A percentile compares a stretch with the other conserved stretches of the same genome.
Conservation (phyloP, 2,797 vertebrate genomes). For the Tenualosa thibaudeaui region DNA sequence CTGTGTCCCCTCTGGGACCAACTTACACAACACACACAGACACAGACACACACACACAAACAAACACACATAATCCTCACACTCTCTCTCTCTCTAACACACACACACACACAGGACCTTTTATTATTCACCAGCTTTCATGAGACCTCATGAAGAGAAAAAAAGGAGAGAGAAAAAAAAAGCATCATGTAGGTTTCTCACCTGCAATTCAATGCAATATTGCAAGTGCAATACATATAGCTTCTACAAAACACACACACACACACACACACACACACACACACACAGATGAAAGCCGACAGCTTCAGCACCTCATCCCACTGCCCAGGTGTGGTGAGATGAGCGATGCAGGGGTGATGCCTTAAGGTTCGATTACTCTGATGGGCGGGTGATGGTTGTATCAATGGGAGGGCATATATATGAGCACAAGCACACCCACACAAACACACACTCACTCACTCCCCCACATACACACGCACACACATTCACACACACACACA, state of each 20-base stretch:
- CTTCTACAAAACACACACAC: too few species aligned
- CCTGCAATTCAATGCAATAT: too few species aligned
- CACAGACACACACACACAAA: conserved; percentile 37
- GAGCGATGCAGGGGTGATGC: background rate
- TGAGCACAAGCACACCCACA: too few species aligned
- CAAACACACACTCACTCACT: too few species aligned
- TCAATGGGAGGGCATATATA: background rate
- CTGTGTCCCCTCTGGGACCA: conserved; percentile 43
- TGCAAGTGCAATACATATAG: too few species aligned
- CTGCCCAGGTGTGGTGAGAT: background rate
- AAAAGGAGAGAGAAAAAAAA: background rate
- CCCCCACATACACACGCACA: conserved; percentile 21
- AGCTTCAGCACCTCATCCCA: background rate
- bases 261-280: too few species aligned
- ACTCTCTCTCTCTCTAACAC: background rate
- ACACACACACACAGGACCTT: background rate
- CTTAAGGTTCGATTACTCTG: background rate
- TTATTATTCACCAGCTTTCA: too few species aligned
- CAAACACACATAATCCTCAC: background rate
- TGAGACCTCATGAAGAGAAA: too few species aligned
- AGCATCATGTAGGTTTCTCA: too few species aligned
- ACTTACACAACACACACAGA: conserved; percentile 51
- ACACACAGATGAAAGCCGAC: too few species aligned
- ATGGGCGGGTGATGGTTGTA: background rate
- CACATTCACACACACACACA: background rate